Base-by-base conservation (phyloP, 2,888 invertebrate species). In the Sicus ferrugineus region DNA sequence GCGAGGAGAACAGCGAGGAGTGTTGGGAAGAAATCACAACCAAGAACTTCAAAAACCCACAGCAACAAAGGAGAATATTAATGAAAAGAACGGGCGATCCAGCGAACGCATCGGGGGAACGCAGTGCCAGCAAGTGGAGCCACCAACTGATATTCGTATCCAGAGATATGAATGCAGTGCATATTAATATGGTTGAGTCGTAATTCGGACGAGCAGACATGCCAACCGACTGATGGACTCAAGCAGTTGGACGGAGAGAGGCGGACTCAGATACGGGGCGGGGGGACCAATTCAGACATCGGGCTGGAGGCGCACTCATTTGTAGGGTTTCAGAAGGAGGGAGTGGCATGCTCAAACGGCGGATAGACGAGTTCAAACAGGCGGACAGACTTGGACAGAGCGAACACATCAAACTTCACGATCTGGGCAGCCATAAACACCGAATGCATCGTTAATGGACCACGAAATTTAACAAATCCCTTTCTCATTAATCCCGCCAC, bases 381-480 rank as follows among this genome's bases (percentile, higher is more conserved):
- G n/a, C n/a, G n/a, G n/a, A n/a, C n/a, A n/a, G n/a, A n/a, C n/a
- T 42, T 42, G 42, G 42, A n/a, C n/a, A n/a, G n/a, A n/a, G n/a
- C n/a, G n/a, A n/a, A n/a, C 34, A 34, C 2, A 34, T 14, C 2
- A 34, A 1, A n/a, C n/a, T n/a, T n/a, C n/a, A n/a, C n/a, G n/a
- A n/a, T n/a, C n/a, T n/a, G n/a, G n/a, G n/a, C n/a, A n/a, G n/a
- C n/a, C n/a, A n/a, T n/a, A n/a, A n/a, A 34, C 34, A 34, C 2
- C 9, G 42, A 9, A 38, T n/a, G 62, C 46, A 42, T 28, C 26
- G 34, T 72, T 75, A 77, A 78, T 77, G 78, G 76, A 76, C 77
- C 79, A 79, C 77, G 75, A 78, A 80, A 78, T 77, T 77, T 75
- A 80, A 80, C 79, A 80, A 79, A 79, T 79, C 76, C 75, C 74